These are phyloP conservation scores for Phrynocephalus forsythii DNA, from an alignment of 2,797 vertebrate species.

Conservation along the genomic window DNA sequence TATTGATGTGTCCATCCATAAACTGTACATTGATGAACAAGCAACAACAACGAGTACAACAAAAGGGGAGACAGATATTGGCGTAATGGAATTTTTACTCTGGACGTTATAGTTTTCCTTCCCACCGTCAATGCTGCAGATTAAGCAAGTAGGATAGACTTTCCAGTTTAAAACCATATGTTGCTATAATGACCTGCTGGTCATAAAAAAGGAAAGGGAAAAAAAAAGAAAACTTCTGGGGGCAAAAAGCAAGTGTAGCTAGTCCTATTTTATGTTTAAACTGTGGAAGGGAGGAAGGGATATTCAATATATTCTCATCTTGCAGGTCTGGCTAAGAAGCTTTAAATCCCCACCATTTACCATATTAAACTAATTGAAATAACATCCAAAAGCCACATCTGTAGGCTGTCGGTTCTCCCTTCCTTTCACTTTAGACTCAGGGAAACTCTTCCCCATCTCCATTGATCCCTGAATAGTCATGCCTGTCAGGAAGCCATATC, in stretches of 20 bases:
- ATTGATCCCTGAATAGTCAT: constrained; percentile 99
- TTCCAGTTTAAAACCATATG: constrained; percentile 73
- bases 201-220: constrained; percentile 39
- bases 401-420: constrained; percentile 93
- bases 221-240: constrained; percentile 68
- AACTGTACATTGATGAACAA: too few species aligned
- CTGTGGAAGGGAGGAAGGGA: constrained; percentile 76
- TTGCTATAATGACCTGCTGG: constrained; percentile 69
- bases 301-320: constrained; percentile 97
- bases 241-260: constrained; percentile 88
- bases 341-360: constrained; percentile 98
- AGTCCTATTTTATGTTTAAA: constrained; percentile 92
- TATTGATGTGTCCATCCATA: accelerated
- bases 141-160: constrained; percentile 54
- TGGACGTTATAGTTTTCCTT: constrained; percentile 24
- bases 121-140: constrained; percentile 20
- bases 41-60: too few species aligned
- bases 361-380: constrained; percentile 99
- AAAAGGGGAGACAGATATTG: not conserved
- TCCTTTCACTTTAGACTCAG: constrained; percentile 88
- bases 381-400: constrained; percentile 97
- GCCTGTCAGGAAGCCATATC: constrained; percentile 99
- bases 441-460: constrained; percentile 88
- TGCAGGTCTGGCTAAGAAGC: constrained; percentile 93
- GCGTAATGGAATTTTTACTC: not conserved